A percentile compares a stretch with the other conserved stretches of the same genome.
phyloP scores from a whole-genome alignment of 2,113 vertebrate species.

The Gopherus evgoodei region DNA sequence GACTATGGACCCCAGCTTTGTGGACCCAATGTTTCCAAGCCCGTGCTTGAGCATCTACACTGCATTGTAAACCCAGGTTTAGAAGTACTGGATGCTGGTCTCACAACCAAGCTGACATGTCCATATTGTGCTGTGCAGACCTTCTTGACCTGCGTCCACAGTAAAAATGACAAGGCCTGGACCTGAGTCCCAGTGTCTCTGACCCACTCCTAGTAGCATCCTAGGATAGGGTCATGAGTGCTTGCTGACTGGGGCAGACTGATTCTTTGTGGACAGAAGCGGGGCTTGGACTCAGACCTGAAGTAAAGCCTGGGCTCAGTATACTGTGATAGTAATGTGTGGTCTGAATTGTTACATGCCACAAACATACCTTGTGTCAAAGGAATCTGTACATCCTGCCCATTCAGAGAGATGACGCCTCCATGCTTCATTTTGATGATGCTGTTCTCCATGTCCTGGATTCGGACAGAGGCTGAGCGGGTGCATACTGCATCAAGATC shows the following conservation, averaged over 20 bases:
- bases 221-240: background rate
- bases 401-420: constrained; percentile 88
- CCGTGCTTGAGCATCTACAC: background rate
- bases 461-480: constrained; percentile 85
- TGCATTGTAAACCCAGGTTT: background rate
- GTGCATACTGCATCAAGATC: constrained; percentile 94
- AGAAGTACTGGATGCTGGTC: background rate
- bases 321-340: background rate
- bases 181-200: background rate
- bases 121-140: background rate
- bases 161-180: background rate
- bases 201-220: background rate
- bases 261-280: background rate
- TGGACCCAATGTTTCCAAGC: background rate
- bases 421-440: constrained; percentile 94
- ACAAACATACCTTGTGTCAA: constrained; percentile 85
- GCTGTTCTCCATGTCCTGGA: constrained; percentile 82
- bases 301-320: background rate
- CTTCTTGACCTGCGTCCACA: background rate
- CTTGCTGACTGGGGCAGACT: background rate
- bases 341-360: background rate
- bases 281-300: background rate
- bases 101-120: background rate
- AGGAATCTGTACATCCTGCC: constrained; percentile 91
- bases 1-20: background rate